A percentile compares a stretch with the other conserved stretches of the same genome.
These are phyloP conservation scores for Gymnodraco acuticeps DNA, from an alignment of 2,797 vertebrate genomes.

Conservation along the genomic window DNA sequence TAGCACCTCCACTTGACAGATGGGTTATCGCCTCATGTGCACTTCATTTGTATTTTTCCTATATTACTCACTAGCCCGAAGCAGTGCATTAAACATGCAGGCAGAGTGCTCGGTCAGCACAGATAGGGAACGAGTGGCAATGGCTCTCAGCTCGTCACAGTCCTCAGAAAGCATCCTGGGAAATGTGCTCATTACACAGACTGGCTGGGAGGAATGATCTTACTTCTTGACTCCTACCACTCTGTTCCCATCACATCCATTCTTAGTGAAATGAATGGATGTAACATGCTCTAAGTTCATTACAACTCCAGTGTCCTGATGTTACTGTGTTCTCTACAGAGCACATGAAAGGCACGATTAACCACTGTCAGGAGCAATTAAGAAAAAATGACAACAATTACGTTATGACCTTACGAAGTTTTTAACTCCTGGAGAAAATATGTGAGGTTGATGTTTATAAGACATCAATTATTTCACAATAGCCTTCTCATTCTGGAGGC, in stretches of 20 bases:
- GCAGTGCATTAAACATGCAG: slow-evolving; percentile 54
- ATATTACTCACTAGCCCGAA: slow-evolving; percentile 30
- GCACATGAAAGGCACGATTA: slow-evolving; percentile 29
- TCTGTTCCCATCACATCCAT: slow-evolving; percentile 17
- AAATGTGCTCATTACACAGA: slow-evolving; percentile 28
- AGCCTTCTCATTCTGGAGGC: not conserved
- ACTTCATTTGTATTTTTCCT: slow-evolving; percentile 49
- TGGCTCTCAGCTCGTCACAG: slow-evolving; percentile 28
- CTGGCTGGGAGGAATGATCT: slow-evolving; percentile 11
- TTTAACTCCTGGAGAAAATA: not conserved
- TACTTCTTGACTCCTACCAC: not conserved
- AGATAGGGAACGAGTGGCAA: slow-evolving; percentile 61
- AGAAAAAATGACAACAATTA: slow-evolving; percentile 22
- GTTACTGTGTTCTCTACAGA: slow-evolving; percentile 21
- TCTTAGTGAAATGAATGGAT: not conserved
- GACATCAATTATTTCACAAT: not conserved
- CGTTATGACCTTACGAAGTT: not conserved
- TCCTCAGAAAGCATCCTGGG: slow-evolving; percentile 33
- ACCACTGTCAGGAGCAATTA: not conserved
- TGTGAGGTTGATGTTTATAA: not conserved
- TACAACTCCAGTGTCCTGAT: slow-evolving; percentile 29
- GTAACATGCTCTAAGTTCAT: slow-evolving; percentile 36
- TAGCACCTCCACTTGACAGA: slow-evolving; percentile 37
- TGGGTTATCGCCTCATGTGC: slow-evolving; percentile 35
- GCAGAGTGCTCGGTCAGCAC: slow-evolving; percentile 55